phyloP scores from a whole-genome alignment of 2,113 vertebrate genomes.

The Trachemys scripta region DNA sequence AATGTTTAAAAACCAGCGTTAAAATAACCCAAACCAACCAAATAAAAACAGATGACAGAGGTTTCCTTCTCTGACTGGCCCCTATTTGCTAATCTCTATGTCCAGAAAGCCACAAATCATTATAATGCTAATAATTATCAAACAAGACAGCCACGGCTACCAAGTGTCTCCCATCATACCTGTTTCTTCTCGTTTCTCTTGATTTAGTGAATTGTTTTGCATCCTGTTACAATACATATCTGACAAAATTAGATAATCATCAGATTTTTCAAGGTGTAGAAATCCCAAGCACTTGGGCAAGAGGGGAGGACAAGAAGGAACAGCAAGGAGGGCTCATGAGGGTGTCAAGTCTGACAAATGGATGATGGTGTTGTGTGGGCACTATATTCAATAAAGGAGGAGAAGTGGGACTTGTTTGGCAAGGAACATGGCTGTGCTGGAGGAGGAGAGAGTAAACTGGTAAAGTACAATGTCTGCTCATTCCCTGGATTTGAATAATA shows the following conservation, averaged over 20 bases:
- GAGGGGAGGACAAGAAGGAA: neutral
- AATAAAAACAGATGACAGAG: neutral
- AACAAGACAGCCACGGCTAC: neutral
- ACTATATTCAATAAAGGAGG: neutral
- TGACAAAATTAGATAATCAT: neutral
- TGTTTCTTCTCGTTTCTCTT: neutral
- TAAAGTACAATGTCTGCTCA: neutral
- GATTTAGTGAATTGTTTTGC: neutral
- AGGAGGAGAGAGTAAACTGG: neutral
- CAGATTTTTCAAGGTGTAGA: neutral
- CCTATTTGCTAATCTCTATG: neutral
- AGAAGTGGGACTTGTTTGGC: neutral
- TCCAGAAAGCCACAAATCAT: neutral
- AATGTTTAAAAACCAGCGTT: neutral
- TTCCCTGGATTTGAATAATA: neutral
- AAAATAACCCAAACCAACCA: neutral
- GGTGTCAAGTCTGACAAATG: neutral
- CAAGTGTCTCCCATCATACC: fast-evolving
- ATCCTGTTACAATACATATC: neutral
- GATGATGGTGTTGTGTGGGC: neutral
- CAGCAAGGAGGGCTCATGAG: neutral
- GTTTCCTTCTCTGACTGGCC: neutral
- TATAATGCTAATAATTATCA: neutral
- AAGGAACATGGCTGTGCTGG: neutral
- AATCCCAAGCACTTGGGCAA: neutral